These are phyloP conservation scores for Borostomias antarcticus DNA, from an alignment of 2,797 vertebrate species.

Conservation along the genomic window DNA sequence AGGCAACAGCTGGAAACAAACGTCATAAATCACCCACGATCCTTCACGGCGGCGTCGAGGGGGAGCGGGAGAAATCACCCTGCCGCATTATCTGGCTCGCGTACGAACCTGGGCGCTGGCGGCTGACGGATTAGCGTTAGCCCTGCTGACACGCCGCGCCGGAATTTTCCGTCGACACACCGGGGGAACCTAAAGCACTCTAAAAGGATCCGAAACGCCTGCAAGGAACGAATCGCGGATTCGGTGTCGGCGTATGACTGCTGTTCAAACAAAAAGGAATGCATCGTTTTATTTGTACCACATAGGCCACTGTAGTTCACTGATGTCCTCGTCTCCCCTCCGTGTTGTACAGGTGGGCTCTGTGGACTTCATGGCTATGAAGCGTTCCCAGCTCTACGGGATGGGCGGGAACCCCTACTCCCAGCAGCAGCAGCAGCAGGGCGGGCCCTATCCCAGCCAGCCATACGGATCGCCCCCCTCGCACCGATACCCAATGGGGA, in stretches of 20 bases:
- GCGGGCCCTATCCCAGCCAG: conserved; percentile 86
- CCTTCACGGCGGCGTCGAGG: conserved; percentile 35
- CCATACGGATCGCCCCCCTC: conserved; percentile 86
- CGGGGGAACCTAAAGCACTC: conserved; percentile 48
- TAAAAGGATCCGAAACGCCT: conserved; percentile 59
- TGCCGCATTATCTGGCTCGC: conserved; percentile 65
- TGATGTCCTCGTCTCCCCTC: neutral
- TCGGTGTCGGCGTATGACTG: conserved; percentile 16
- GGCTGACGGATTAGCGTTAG: conserved; percentile 73
- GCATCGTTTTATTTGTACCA: conserved; percentile 18
- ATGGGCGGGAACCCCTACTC: conserved; percentile 89
- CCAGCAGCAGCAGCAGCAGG: conserved; percentile 71
- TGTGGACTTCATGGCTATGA: conserved; percentile 95
- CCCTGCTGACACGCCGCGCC: conserved; percentile 47
- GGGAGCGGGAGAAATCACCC: conserved; percentile 58
- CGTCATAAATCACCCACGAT: conserved; percentile 76
- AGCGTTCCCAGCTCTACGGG: conserved; percentile 90
- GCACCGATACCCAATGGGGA: conserved; percentile 88
- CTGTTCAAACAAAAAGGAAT: conserved; percentile 22
- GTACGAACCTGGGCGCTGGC: conserved; percentile 63
- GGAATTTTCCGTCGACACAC: conserved; percentile 62
- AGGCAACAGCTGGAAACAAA: conserved; percentile 69
- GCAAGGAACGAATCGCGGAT: conserved; percentile 52
- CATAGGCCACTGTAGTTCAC: neutral
- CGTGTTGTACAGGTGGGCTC: conserved; percentile 84